Evolutionary conservation across 2,113 vertebrate species (phyloP).

Genomic region (Apaloderma vittatum): DNA sequence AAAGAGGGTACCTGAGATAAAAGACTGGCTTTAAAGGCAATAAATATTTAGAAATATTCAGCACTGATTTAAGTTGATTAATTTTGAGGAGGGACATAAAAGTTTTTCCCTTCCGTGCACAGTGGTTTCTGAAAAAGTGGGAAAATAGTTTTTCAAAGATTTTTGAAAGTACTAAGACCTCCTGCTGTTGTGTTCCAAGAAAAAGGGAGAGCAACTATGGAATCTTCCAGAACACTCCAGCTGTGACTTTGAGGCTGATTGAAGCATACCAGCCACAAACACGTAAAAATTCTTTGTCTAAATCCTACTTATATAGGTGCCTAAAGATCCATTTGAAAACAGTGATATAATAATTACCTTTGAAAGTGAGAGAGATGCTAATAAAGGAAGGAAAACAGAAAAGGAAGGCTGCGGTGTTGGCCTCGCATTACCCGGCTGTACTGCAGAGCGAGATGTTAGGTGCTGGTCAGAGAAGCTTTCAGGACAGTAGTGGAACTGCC

Average conservation of each 20-base stretch:
- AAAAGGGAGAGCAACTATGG: not conserved
- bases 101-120: not conserved
- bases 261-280: not conserved
- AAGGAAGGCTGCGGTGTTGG: not conserved
- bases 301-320: not conserved
- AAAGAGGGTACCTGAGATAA: not conserved
- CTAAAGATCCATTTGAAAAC: not conserved
- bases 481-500: not conserved
- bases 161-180: not conserved
- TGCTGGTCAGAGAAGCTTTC: conserved; percentile 4
- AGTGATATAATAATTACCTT: conserved; percentile 19
- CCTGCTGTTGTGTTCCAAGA: not conserved
- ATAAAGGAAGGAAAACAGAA: not conserved
- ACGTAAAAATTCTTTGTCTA: not conserved
- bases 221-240: not conserved
- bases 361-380: not conserved
- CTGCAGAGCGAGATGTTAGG: not conserved
- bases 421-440: not conserved
- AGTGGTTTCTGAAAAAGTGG: not conserved
- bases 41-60: not conserved
- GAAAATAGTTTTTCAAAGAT: not conserved
- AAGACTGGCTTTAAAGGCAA: not conserved
- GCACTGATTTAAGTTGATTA: not conserved
- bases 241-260: not conserved
- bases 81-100: not conserved